A percentile compares a stretch with the other conserved stretches of the same genome.
Conservation (phyloP, 2,113 vertebrate species). For the Myrmecobius fasciatus region DNA sequence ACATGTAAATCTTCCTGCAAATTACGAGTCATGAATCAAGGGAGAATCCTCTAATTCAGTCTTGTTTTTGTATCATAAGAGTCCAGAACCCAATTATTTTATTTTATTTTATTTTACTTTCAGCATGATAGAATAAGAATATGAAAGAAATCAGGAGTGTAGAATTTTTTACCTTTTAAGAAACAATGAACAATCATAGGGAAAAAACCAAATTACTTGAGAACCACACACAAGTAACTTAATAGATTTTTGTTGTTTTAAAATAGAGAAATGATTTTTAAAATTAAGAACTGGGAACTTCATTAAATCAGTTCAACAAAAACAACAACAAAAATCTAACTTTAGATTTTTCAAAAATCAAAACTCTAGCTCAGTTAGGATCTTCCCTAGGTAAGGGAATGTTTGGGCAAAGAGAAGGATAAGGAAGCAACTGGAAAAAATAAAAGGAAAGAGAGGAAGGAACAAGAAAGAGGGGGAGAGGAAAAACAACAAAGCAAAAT, state of each 20-base stretch:
- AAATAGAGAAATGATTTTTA: slow-evolving; percentile 5
- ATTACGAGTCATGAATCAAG: background rate
- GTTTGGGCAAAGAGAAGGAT: too few species aligned
- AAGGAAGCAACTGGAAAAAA: too few species aligned
- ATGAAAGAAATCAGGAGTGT: background rate
- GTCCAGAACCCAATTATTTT: too few species aligned
- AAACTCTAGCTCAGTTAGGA: too few species aligned
- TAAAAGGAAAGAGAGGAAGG: too few species aligned
- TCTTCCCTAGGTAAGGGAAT: too few species aligned
- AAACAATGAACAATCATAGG: background rate
- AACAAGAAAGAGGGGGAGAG: too few species aligned
- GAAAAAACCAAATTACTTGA: background rate
- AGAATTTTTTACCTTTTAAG: background rate
- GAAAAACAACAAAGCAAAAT: too few species aligned
- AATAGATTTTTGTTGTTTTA: slow-evolving; percentile 1
- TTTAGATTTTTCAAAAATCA: too few species aligned
- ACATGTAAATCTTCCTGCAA: background rate
- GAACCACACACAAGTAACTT: background rate
- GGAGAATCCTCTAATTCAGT: slow-evolving; percentile 24
- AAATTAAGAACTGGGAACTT: slow-evolving; percentile 26
- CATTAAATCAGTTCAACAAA: background rate
- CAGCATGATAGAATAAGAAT: background rate
- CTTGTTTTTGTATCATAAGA: background rate
- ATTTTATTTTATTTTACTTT: too few species aligned
- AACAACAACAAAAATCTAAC: too few species aligned